Evolutionary conservation across 2,797 vertebrate genomes (phyloP), one percentile per base, ranked within the genome.

Genomic region (Sebastes diaconus): DNA sequence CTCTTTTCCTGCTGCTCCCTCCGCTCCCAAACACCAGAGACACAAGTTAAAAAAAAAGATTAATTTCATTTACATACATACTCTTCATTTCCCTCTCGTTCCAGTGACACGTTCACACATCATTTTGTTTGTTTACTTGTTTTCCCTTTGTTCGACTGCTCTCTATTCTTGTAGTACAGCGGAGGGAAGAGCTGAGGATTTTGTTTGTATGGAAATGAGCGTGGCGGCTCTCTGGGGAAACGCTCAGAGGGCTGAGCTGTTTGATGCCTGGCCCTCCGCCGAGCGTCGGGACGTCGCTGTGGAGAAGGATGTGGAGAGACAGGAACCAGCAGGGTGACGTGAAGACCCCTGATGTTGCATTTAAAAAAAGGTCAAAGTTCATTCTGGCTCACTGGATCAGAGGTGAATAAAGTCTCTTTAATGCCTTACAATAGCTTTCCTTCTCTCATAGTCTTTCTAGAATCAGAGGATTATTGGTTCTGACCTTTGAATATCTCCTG

Each of bases 111-210:
- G 83, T 87, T 92, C 90, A 85, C 77, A 89, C 93, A 93, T 77
- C 90, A 90, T 91, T 94, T 94, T 93, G 92, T 94, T 94, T 95
- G 91, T 95, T 95, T 94, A 92, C 92, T 90, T 91, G 88, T 91
- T 84, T 90, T 91, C 76, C 88, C 88, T 94, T 94, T 95, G 93
- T 95, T 93, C 79, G 66, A 88, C 88, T 89, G 61, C 86, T 93
- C 80, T 92, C 91, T 93, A 63, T 94, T 95, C 92, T 92, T 94
- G 94, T 95, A 85, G 83, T 89, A 93, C 92, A 92, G 89, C 68
- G 39, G 74, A 83, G 84, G 84, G 70, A 34, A 8, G 73, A 81
- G 81, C 88, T 27, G 66, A 73, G 67, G 88, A 78, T 87, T 92
- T 90, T 86, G 88, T 93, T 92, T 92, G 88, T 86, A 94, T 95